Conservation (phyloP, 2,797 vertebrate species). For the Avahi laniger region DNA sequence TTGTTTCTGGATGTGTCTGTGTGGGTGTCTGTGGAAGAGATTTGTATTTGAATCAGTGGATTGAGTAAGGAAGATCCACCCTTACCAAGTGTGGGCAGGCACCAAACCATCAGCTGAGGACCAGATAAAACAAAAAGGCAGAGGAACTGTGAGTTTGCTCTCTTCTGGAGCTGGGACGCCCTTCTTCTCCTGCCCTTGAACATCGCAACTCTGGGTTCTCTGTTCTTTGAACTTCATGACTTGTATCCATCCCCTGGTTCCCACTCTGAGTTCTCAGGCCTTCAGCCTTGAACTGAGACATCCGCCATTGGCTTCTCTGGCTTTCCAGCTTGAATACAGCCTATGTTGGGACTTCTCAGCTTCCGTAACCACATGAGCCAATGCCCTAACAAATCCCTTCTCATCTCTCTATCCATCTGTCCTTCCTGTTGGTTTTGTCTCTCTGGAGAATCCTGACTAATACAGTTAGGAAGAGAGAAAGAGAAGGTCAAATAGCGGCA, state of each 20-base stretch:
- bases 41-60: background rate
- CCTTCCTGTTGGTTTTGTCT: background rate
- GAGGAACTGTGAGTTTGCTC: background rate
- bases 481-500: background rate
- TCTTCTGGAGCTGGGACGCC: background rate
- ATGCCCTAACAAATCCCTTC: background rate
- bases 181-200: too few species aligned
- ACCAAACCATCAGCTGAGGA: background rate
- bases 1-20: background rate
- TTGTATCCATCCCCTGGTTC: rapidly evolving
- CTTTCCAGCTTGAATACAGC: background rate
- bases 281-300: background rate
- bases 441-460: background rate
- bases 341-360: background rate
- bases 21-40: background rate
- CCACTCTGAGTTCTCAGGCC: background rate
- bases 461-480: background rate
- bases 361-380: background rate
- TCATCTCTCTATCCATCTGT: background rate
- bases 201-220: too few species aligned
- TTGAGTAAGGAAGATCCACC: background rate
- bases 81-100: rapidly evolving
- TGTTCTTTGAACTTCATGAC: background rate
- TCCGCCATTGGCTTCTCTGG: background rate
- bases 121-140: background rate